These are phyloP conservation scores for Erythrocercus mccallii DNA, from an alignment of 2,113 vertebrate species.

Conservation along the genomic window DNA sequence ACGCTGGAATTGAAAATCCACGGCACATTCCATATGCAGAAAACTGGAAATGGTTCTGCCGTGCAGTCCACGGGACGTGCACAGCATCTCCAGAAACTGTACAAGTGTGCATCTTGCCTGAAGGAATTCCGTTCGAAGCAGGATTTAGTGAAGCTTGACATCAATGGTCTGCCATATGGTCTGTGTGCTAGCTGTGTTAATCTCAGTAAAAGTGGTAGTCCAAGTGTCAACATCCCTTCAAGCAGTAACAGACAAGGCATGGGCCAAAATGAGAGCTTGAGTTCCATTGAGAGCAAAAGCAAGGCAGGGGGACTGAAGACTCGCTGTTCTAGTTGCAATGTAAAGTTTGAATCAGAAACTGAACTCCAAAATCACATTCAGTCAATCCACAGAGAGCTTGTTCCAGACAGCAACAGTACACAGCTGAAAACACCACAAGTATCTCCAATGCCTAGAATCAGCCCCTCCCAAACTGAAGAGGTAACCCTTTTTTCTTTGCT, in stretches of 20 bases:
- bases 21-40: slow-evolving; percentile 99
- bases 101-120: slow-evolving; percentile 96
- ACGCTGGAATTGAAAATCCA: slow-evolving; percentile 99
- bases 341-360: slow-evolving; percentile 96
- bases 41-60: slow-evolving; percentile 85
- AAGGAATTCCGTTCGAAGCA: slow-evolving; percentile 96
- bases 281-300: slow-evolving; percentile 85
- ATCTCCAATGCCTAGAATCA: slow-evolving; percentile 95
- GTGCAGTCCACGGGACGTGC: slow-evolving; percentile 67
- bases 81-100: slow-evolving; percentile 85
- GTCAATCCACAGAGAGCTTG: slow-evolving; percentile 89
- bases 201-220: slow-evolving; percentile 91
- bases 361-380: slow-evolving; percentile 95
- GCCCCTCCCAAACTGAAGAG: slow-evolving; percentile 96
- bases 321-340: slow-evolving; percentile 95
- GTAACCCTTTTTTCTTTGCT: slow-evolving; percentile 78
- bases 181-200: slow-evolving; percentile 91
- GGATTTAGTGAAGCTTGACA: slow-evolving; percentile 96
- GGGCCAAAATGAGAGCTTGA: slow-evolving; percentile 84
- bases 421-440: slow-evolving; percentile 93
- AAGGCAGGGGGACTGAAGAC: slow-evolving; percentile 89
- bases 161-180: slow-evolving; percentile 95
- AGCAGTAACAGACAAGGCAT: slow-evolving; percentile 76
- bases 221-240: slow-evolving; percentile 83
- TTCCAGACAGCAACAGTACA: slow-evolving; percentile 83